Evolutionary conservation across 2,113 vertebrate genomes (phyloP), one percentile per base, ranked within the genome.

Genomic region (Dromas ardeola): DNA sequence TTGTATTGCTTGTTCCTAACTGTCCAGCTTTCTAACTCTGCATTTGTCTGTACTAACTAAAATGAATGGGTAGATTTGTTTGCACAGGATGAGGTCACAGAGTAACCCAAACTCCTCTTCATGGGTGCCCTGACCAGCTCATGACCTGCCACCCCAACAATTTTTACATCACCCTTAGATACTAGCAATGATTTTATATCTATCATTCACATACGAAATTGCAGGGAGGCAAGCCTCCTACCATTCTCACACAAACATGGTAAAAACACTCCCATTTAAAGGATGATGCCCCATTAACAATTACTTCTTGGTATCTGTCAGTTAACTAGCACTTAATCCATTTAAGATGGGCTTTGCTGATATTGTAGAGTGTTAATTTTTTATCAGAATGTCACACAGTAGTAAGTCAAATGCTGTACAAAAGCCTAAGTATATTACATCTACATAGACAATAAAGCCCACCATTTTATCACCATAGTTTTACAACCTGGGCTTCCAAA

Each of bases 331-430:
- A 82, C 58, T 90, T 90, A 90, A 88, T 78, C 47, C 67, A 78
- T 84, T 94, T 83, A 62, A 86, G 81, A 91, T 88, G 20, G 81
- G 47, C 62, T 95, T 91, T 89, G 43, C 55, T 91, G 84, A 93
- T 95, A 97, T 5, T 81, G n/a, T 34, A 59, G 56, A 72, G 58
- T 36, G 78, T 43, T 94, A 88, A 52, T 93, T 96, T 96, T 96
- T 93, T 56, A 93, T 83, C 91, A 93, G 69, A 90, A 76, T 52
- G 78, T 52, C 71, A 86, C 81, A 77, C 27, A 67, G 67, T 30
- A 71, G n/a, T 90, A 91, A 93, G 86, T 80, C 59, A 94, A 73
- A 85, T 20, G 70, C 49, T 22, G 15, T 66, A 80, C 58, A 80
- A 90, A 91, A 90, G 32, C n/a, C 66, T 34, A 83, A 90, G 55